Percentiles rank a stretch among this genome's conserved stretches.
Conservation (phyloP, 2,888 invertebrate genomes). For the Caenorhabditis plicata region DNA sequence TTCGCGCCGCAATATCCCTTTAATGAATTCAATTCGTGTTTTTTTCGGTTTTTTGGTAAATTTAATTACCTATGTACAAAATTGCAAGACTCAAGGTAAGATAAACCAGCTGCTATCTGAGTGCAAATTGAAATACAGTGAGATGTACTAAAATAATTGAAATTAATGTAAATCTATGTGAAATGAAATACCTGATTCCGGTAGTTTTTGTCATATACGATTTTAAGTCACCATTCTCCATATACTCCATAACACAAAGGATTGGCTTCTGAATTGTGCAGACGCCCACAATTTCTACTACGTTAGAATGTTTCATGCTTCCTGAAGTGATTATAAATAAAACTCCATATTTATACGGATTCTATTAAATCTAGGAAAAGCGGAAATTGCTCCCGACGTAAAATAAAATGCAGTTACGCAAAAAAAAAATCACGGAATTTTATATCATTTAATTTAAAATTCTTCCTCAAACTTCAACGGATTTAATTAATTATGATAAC, state of each 20-base stretch:
- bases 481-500: too few relatives aligned
- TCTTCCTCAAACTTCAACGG: too few relatives aligned
- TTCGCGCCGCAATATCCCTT: conserved; percentile 74
- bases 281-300: conserved; percentile 54
- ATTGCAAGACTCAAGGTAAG: conserved; percentile 82
- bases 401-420: too few relatives aligned
- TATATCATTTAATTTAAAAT: too few relatives aligned
- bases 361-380: too few relatives aligned
- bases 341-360: not conserved
- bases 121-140: conserved; percentile 52
- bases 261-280: conserved; percentile 69
- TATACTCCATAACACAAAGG: conserved; percentile 85
- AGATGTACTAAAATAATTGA: conserved; percentile 13
- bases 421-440: too few relatives aligned
- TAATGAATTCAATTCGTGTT: conserved; percentile 1
- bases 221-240: conserved; percentile 82
- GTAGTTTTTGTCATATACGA: conserved; percentile 69
- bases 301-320: conserved; percentile 54
- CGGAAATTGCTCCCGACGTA: too few relatives aligned
- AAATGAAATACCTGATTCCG: conserved; percentile 28
- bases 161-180: not conserved
- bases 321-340: conserved; percentile 15
- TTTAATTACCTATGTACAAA: conserved; percentile 77
- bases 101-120: conserved; percentile 84
- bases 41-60: conserved; percentile 2